These are phyloP conservation scores for Crioceris asparagi DNA, from an alignment of 2,888 invertebrate species.

Conservation along the genomic window DNA sequence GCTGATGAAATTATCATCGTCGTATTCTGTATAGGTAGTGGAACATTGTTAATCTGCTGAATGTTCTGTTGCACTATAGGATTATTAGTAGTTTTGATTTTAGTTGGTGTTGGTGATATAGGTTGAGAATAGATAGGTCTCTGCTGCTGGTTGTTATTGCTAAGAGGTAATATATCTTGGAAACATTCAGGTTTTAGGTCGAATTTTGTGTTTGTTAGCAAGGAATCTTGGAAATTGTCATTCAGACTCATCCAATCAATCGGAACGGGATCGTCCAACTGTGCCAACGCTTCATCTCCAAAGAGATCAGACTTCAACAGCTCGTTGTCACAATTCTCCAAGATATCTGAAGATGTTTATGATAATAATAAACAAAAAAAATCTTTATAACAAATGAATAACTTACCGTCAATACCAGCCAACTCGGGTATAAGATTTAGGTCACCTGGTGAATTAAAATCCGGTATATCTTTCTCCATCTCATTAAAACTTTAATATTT, in stretches of 20 bases:
- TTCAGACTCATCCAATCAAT: conserved; percentile 35
- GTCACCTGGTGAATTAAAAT: conserved; percentile 37
- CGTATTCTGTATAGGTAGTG: conserved; percentile 20
- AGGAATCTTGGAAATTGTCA: conserved; percentile 5
- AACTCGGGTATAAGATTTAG: conserved; percentile 55
- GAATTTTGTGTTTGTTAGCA: conserved; percentile 12
- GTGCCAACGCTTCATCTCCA: conserved; percentile 41
- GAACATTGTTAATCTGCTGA: conserved; percentile 16
- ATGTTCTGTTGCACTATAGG: conserved; percentile 17
- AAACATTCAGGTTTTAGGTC: conserved; percentile 26
- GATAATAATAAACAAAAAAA: neutral
- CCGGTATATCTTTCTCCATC: conserved; percentile 37
- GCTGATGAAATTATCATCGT: conserved; percentile 29
- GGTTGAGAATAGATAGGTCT: neutral
- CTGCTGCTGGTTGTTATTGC: neutral
- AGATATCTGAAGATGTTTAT: conserved; percentile 42
- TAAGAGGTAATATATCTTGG: neutral
- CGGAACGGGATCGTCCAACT: conserved; percentile 39
- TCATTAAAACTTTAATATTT: conserved; percentile 15
- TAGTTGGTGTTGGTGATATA: conserved; percentile 7
- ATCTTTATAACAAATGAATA: conserved; percentile 5
- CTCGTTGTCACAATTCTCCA: conserved; percentile 57
- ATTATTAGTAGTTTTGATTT: conserved; percentile 10
- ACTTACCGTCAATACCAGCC: conserved; percentile 58
- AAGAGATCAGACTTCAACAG: conserved; percentile 47